Base-by-base conservation (phyloP, 2,113 vertebrate genomes). In the Dendropsophus ebraccatus region DNA sequence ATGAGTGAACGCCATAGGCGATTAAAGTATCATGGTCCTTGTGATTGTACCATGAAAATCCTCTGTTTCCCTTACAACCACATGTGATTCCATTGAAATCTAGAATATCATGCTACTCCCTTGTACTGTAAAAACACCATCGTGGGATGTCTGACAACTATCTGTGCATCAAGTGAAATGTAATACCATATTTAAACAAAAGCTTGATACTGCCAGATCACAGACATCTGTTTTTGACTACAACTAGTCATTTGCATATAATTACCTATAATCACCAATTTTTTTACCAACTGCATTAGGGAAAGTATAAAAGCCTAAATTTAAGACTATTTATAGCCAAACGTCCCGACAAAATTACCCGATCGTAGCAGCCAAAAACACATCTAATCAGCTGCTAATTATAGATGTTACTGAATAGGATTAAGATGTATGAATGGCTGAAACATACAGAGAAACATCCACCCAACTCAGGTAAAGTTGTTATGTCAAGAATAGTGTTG, bases 211-310 rank as follows among this genome's bases (percentile, higher is more conserved):
- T 58, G 76, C 30, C 76, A 56, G 50, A 37, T 58, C 76, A 58
- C 76, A 79, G 52, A 79, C 76, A 79, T 79, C 76, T 79, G 76
- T 35, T 56, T 79, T 21, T 58, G 52, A 79, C 17, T 79, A 23
- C 52, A 56, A 23, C 76, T 37, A 56, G 50, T 79, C 52, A 58
- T 79, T 79, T 79, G 76, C 76, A 79, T 79, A 79, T 23, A 78
- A 56, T 78, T 56, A 56, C 30, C 76, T 79, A 56, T 28, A 79
- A 79, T 79, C 32, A 58, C 30, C 30, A 58, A 13, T 58, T 79
- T 78, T 62, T 79, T 56, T 19, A 79, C 30, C 30, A 79, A 56
- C 30, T 56, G 28, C 25, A n/a, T 79, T 79, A 41, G 13, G 75
- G n/a, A 54, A 54, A 19, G 17, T 58, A 56, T 23, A 58, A 17